Conservation (phyloP, 2,113 vertebrate species). For the Porphyrio hochstetteri region DNA sequence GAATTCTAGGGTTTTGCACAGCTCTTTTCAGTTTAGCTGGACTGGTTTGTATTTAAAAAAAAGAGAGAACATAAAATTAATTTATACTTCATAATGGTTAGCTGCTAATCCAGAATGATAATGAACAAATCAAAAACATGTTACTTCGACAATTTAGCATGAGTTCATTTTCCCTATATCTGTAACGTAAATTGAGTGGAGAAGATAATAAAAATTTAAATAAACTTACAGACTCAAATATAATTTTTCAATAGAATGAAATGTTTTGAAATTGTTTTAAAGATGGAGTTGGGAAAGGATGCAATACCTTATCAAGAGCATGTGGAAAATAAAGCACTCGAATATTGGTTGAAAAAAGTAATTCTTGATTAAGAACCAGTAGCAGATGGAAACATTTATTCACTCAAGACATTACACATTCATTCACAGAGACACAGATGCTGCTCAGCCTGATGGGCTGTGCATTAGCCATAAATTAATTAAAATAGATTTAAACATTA, state of each 20-base stretch:
- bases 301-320: not conserved
- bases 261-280: not conserved
- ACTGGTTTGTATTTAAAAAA: not conserved
- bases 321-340: not conserved
- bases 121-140: not conserved
- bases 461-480: not conserved
- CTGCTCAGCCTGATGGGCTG: not conserved
- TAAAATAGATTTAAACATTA: not conserved
- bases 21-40: not conserved
- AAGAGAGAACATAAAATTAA: not conserved
- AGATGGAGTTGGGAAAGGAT: not conserved
- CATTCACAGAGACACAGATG: not conserved
- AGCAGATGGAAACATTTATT: slow-evolving; percentile 6
- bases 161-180: not conserved
- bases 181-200: not conserved
- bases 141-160: not conserved
- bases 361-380: not conserved
- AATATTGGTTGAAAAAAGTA: not conserved
- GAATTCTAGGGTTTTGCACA: not conserved
- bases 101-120: not conserved
- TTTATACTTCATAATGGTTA: not conserved
- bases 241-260: not conserved
- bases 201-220: not conserved
- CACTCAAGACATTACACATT: not conserved
- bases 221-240: not conserved